These are phyloP conservation scores for Sphaerodactylus townsendi DNA, from an alignment of 2,113 vertebrate genomes.

Conservation along the genomic window DNA sequence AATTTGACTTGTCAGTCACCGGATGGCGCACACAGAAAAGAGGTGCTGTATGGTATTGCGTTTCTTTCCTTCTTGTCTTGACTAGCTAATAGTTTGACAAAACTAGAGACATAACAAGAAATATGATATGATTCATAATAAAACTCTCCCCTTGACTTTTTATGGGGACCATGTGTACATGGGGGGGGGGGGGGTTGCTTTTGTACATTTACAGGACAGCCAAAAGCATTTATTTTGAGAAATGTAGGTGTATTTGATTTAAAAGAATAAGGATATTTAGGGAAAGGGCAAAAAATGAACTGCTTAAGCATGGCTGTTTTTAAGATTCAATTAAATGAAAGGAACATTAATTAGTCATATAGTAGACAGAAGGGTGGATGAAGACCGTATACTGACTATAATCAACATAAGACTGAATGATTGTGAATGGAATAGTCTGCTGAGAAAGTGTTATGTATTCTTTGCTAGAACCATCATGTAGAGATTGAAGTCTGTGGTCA, in stretches of 20 bases:
- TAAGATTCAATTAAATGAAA: neutral
- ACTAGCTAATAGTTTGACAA: neutral
- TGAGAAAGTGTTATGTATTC: neutral
- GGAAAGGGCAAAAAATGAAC: neutral
- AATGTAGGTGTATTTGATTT: neutral
- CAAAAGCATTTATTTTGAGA: neutral
- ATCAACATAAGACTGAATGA: neutral
- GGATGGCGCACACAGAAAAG: neutral
- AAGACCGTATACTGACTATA: neutral
- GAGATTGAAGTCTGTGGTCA: neutral
- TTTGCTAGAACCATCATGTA: neutral
- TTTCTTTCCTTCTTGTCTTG: slow-evolving; percentile 15
- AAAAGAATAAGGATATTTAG: neutral
- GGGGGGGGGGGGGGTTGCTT: neutral
- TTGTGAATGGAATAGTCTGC: neutral
- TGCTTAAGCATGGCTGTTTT: neutral
- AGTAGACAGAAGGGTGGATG: neutral
- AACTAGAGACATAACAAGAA: slow-evolving; percentile 3
- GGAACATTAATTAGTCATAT: neutral
- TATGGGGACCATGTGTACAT: neutral
- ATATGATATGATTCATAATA: neutral
- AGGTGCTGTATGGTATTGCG: neutral
- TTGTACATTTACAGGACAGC: neutral
- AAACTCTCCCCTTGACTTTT: neutral
- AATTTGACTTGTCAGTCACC: slow-evolving; percentile 27